These are phyloP conservation scores for Elachura formosa DNA, from an alignment of 2,113 vertebrate species.

Conservation along the genomic window DNA sequence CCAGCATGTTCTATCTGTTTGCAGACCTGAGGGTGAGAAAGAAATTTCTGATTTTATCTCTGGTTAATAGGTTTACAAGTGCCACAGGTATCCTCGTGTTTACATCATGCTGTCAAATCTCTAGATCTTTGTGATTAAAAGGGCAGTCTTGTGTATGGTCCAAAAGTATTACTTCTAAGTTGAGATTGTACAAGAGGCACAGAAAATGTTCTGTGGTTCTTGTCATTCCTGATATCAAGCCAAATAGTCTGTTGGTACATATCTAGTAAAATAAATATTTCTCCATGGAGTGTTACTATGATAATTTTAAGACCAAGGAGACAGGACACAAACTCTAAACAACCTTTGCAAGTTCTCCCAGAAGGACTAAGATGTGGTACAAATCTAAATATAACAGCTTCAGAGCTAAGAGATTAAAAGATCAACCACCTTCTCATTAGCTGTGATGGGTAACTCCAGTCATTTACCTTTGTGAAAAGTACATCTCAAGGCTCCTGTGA, in stretches of 20 bases:
- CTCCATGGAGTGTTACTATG: background rate
- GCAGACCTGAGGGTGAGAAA: slow-evolving; percentile 74
- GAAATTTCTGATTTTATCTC: slow-evolving; percentile 66
- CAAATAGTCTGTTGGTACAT: background rate
- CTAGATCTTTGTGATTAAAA: background rate
- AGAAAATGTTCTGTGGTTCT: background rate
- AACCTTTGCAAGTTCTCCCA: background rate
- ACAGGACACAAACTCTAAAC: background rate
- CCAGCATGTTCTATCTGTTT: slow-evolving; percentile 72
- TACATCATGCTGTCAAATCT: background rate
- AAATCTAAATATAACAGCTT: background rate
- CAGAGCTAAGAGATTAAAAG: background rate
- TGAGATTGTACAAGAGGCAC: background rate
- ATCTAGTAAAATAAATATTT: background rate
- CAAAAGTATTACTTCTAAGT: background rate
- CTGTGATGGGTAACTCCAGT: background rate
- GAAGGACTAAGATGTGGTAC: background rate
- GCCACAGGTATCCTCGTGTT: background rate
- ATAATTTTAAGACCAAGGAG: background rate
- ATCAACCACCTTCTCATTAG: background rate
- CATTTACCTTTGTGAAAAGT: background rate
- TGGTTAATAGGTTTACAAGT: background rate
- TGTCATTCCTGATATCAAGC: background rate
- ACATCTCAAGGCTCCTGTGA: background rate
- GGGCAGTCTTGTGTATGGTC: too few species aligned